Evolutionary conservation across 2,888 invertebrate species (phyloP).

Genomic region (Chymomyza caudatula): DNA sequence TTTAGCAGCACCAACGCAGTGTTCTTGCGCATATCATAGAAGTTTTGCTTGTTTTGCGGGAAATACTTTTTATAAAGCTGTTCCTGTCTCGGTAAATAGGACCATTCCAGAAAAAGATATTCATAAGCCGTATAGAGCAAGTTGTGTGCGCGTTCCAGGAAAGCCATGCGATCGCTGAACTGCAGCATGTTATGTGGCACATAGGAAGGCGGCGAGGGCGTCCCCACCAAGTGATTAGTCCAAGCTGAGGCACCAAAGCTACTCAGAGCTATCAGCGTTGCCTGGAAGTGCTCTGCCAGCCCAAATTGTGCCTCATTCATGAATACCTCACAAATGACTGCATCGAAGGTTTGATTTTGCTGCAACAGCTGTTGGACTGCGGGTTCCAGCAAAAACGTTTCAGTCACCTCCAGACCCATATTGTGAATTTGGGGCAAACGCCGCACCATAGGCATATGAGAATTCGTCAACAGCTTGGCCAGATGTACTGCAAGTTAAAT

Average conservation of each 20-base stretch:
- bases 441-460: background rate
- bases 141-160: conserved; percentile 72
- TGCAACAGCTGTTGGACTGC: conserved; percentile 58
- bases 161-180: conserved; percentile 74
- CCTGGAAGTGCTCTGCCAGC: conserved; percentile 64
- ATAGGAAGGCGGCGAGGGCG: conserved; percentile 73
- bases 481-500: conserved; percentile 19
- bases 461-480: conserved; percentile 16
- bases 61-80: conserved; percentile 49
- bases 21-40: conserved; percentile 54
- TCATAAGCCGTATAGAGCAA: conserved; percentile 50
- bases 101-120: conserved; percentile 38
- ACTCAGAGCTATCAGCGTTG: conserved; percentile 58
- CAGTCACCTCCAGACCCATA: conserved; percentile 40
- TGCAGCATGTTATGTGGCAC: conserved; percentile 62
- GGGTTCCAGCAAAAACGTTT: conserved; percentile 48
- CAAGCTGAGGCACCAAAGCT: conserved; percentile 62
- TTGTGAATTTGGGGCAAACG: conserved; percentile 21
- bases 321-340: conserved; percentile 75
- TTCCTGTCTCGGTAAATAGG: conserved; percentile 68
- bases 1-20: conserved; percentile 71
- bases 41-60: conserved; percentile 44
- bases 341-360: conserved; percentile 75
- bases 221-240: conserved; percentile 59
- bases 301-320: conserved; percentile 75